phyloP scores from a whole-genome alignment of 2,797 vertebrate species.

The Margarornis squamiger region DNA sequence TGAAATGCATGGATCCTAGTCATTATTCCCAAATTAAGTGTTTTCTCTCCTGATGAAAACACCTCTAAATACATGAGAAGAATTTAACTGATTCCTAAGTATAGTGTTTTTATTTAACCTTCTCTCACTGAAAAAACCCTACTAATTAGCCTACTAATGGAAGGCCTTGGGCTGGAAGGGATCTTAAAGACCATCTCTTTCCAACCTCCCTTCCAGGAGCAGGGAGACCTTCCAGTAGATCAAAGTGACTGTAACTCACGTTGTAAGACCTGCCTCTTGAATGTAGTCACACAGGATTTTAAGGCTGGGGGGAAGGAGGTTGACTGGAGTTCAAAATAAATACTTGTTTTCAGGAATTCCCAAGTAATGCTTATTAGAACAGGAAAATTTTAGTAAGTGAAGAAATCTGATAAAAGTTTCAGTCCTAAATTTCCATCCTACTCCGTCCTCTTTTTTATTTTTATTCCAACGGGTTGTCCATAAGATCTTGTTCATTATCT shows the following conservation, averaged over 20 bases:
- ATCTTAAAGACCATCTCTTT: not conserved
- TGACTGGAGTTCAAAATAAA: not conserved
- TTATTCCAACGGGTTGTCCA: not conserved
- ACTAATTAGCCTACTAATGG: not conserved
- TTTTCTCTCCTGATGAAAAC: not conserved
- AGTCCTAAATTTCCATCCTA: not conserved
- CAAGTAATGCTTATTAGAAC: not conserved
- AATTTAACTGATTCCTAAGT: not conserved
- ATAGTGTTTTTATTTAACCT: not conserved
- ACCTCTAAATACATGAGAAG: not conserved
- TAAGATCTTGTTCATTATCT: not conserved
- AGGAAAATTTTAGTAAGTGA: not conserved
- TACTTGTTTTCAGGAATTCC: not conserved
- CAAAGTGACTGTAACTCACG: not conserved
- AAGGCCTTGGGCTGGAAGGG: not conserved
- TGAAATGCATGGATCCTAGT: not conserved
- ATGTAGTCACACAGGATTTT: not conserved
- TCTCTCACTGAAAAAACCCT: not conserved
- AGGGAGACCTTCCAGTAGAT: not conserved
- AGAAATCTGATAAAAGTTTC: not conserved
- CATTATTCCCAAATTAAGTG: not conserved
- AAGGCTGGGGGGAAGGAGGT: not conserved
- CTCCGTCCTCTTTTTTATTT: not conserved
- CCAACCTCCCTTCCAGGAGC: fast-evolving
- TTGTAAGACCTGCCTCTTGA: not conserved